Percentiles rank a stretch among this genome's conserved stretches.
Conservation (phyloP, 2,797 vertebrate genomes). For the Tapera naevia region DNA sequence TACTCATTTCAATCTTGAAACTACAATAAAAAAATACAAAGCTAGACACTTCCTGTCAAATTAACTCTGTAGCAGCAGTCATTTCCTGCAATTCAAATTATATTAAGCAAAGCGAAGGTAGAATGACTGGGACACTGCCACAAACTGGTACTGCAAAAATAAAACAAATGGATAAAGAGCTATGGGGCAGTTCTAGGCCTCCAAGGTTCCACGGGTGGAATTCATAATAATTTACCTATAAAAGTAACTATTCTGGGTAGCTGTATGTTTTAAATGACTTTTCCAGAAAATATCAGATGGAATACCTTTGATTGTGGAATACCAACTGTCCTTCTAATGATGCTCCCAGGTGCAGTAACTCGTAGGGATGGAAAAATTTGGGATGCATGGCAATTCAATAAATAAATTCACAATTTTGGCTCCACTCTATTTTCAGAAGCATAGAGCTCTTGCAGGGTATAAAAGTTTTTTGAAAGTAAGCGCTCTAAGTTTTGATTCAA, state of each 20-base stretch:
- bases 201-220: not conserved
- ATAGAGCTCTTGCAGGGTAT: not conserved
- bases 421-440: not conserved
- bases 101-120: not conserved
- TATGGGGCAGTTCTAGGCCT: not conserved
- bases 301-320: not conserved
- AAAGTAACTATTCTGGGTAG: not conserved
- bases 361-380: not conserved
- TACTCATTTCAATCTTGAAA: constrained; percentile 22
- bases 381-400: not conserved
- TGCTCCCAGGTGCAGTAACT: not conserved
- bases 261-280: not conserved
- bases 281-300: not conserved
- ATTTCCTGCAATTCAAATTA: not conserved
- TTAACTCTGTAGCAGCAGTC: not conserved
- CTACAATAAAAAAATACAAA: not conserved
- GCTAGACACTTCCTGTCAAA: constrained; percentile 34
- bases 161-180: not conserved
- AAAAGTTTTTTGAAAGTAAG: not conserved
- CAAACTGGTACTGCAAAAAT: not conserved
- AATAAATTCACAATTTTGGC: not conserved
- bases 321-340: not conserved
- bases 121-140: not conserved
- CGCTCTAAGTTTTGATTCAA: constrained; percentile 26
- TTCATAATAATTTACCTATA: not conserved